Evolutionary conservation across 1,140 invertebrate species (phyloP).

Genomic region (Orius laevigatus): DNA sequence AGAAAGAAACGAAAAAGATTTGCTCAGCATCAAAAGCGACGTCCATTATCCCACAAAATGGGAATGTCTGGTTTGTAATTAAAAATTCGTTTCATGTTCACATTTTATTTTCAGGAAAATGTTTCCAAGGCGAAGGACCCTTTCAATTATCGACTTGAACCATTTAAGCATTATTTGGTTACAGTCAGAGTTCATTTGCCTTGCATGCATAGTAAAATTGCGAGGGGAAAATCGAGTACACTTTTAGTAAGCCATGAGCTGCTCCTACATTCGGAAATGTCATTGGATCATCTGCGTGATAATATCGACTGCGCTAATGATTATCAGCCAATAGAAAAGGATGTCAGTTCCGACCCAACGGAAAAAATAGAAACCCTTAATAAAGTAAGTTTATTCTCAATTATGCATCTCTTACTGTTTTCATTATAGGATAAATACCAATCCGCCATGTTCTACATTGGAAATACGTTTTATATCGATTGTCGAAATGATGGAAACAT

Average conservation of each 20-base stretch:
- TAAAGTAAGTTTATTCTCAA: too few relatives aligned
- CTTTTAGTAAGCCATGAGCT: slow-evolving; percentile 4
- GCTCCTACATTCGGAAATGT: background rate
- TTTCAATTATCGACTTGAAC: too few relatives aligned
- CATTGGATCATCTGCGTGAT: background rate
- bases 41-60: too few relatives aligned
- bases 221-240: too few relatives aligned
- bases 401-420: slow-evolving; percentile 6
- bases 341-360: background rate
- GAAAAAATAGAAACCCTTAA: background rate
- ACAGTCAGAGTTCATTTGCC: background rate
- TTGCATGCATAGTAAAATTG: background rate
- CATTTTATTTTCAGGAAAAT: too few relatives aligned
- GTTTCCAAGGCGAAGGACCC: too few relatives aligned
- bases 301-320: slow-evolving; percentile 1
- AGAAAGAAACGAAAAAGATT: too few relatives aligned
- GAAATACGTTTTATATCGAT: slow-evolving; percentile 65
- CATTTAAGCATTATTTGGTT: background rate
- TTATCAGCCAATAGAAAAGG: slow-evolving; percentile 1
- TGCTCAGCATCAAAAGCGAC: too few relatives aligned
- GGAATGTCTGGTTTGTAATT: too few relatives aligned
- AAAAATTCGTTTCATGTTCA: too few relatives aligned
- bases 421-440: slow-evolving; percentile 42
- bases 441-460: slow-evolving; percentile 63
- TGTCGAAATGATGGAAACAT: slow-evolving; percentile 33